Conservation (phyloP, 2,797 vertebrate genomes). For the Apogon talboti region DNA sequence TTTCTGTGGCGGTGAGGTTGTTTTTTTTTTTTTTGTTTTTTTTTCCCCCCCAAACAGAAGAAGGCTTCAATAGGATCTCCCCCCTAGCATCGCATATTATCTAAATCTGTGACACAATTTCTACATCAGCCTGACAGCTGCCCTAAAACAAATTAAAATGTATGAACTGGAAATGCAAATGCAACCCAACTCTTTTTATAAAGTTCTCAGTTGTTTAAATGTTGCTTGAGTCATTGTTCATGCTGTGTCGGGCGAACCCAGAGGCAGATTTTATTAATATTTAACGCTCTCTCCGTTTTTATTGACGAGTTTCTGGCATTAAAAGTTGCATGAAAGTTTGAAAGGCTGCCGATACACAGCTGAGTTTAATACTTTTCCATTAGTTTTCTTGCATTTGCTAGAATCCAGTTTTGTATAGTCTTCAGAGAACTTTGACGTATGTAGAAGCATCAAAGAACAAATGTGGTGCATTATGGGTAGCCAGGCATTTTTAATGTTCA, state of each 20-base stretch:
- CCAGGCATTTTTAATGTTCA: too few species aligned
- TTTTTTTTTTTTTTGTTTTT: constrained; percentile 2
- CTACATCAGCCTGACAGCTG: constrained; percentile 64
- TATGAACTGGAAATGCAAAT: constrained; percentile 71
- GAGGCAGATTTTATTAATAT: constrained; percentile 59
- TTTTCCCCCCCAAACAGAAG: constrained; percentile 24
- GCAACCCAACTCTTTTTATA: constrained; percentile 38
- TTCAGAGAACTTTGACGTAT: too few species aligned
- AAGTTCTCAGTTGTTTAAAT: constrained; percentile 58
- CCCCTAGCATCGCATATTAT: constrained; percentile 29
- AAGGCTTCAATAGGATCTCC: constrained; percentile 39
- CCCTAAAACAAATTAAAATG: constrained; percentile 72
- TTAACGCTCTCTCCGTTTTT: constrained; percentile 43
- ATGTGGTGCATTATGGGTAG: too few species aligned
- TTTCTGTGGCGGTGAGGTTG: constrained; percentile 45
- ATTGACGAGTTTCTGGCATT: constrained; percentile 26
- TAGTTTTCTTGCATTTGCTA: constrained; percentile 2
- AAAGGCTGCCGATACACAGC: constrained; percentile 5
- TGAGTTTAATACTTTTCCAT: constrained; percentile 17
- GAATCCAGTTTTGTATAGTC: not conserved
- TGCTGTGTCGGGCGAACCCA: constrained; percentile 44
- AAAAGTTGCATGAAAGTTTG: constrained; percentile 32
- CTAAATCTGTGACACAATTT: constrained; percentile 65
- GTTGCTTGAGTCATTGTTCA: constrained; percentile 55
- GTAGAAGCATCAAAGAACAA: too few species aligned